Percentiles rank a stretch among this genome's conserved stretches.
Conservation (phyloP, 2,113 vertebrate genomes). For the Bubo blakistoni region DNA sequence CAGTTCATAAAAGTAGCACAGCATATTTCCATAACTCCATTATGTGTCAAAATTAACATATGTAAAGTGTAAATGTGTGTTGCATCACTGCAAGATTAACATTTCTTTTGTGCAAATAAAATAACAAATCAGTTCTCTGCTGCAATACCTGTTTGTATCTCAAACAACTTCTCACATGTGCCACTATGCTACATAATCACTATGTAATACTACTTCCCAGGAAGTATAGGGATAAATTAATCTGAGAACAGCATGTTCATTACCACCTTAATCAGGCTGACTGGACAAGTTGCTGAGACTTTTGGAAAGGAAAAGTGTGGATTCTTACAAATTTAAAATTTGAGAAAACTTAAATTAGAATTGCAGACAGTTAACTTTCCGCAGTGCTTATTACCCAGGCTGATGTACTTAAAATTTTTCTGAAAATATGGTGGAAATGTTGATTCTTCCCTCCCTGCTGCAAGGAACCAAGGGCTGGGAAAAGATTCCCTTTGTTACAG, state of each 20-base stretch:
- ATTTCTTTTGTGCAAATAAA: not conserved
- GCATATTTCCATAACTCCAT: accelerated
- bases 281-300: not conserved
- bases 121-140: not conserved
- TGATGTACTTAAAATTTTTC: not conserved
- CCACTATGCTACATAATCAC: not conserved
- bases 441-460: not conserved
- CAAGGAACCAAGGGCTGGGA: not conserved
- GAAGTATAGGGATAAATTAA: not conserved
- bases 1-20: not conserved
- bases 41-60: not conserved
- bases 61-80: accelerated
- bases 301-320: not conserved
- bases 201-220: not conserved
- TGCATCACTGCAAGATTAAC: not conserved
- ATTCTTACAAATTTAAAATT: not conserved
- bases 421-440: not conserved
- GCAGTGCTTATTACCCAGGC: not conserved
- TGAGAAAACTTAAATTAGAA: not conserved
- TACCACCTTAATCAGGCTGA: not conserved
- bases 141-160: not conserved
- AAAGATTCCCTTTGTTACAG: not conserved
- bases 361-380: not conserved
- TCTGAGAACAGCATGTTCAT: not conserved
- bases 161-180: not conserved